Conservation (phyloP, 2,797 vertebrate species). For the Poecilia picta region DNA sequence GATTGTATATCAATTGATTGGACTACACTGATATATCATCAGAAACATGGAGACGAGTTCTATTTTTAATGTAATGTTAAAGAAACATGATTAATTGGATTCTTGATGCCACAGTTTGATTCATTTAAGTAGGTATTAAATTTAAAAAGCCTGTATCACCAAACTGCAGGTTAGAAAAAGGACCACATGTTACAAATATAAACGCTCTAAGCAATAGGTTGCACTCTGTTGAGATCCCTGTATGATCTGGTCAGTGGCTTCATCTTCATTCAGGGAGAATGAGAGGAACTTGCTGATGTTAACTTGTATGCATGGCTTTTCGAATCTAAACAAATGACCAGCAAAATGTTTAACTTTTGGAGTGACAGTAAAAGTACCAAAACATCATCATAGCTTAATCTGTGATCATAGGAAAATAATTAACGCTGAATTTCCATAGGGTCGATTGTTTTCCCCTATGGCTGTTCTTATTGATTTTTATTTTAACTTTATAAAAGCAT, state of each 20-base stretch:
- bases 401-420: not conserved
- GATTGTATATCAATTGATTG: constrained; percentile 5
- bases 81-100: constrained; percentile 24
- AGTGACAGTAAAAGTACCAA: too few species aligned
- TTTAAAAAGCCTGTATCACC: not conserved
- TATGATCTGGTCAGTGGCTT: not conserved
- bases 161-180: constrained; percentile 24
- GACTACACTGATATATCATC: not conserved
- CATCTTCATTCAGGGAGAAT: not conserved
- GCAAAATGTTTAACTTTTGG: too few species aligned
- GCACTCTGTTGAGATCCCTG: not conserved
- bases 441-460: not conserved
- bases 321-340: not conserved
- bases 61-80: not conserved
- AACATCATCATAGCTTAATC: not conserved
- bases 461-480: too few species aligned
- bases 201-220: not conserved
- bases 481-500: not conserved
- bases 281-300: not conserved
- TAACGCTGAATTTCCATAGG: not conserved
- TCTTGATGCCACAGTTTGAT: not conserved
- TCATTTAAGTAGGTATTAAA: not conserved
- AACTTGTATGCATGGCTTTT: not conserved
- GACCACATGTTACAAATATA: not conserved
- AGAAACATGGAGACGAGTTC: not conserved